Percentiles rank a stretch among this genome's conserved stretches.
phyloP scores from a whole-genome alignment of 2,888 invertebrate genomes.

The Spilarctia lutea region DNA sequence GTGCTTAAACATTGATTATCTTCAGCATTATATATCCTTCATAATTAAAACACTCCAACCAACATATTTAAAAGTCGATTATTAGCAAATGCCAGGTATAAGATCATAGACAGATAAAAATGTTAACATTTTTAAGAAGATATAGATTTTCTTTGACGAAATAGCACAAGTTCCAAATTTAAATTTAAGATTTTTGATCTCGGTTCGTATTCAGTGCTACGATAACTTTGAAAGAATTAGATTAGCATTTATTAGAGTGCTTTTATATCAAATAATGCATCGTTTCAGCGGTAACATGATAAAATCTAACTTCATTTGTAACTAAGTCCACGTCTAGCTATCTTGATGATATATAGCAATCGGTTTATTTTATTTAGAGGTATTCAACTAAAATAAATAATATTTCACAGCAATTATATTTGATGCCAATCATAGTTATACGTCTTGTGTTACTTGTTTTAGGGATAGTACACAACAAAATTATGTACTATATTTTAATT shows the following conservation, averaged over 20 bases:
- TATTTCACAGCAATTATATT: not conserved
- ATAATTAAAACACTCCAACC: not conserved
- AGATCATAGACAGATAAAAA: not conserved
- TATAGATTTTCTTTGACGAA: not conserved
- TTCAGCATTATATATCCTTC: not conserved
- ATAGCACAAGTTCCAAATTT: not conserved
- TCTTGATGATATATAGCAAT: not conserved
- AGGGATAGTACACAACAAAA: not conserved
- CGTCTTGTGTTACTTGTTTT: not conserved
- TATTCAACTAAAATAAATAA: not conserved
- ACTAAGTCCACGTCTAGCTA: not conserved
- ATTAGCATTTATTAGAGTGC: constrained; percentile 3
- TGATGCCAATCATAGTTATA: not conserved
- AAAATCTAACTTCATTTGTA: not conserved
- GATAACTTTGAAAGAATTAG: constrained; percentile 1
- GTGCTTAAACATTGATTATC: not conserved
- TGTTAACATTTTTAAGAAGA: not conserved
- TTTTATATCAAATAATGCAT: constrained; percentile 7
- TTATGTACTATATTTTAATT: not conserved
- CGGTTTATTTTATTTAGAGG: no score
- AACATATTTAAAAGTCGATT: not conserved
- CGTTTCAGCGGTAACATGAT: not conserved
- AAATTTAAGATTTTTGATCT: constrained; percentile 6
- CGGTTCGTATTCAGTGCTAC: not conserved
- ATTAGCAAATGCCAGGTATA: not conserved